Evolutionary conservation across 2,888 invertebrate genomes (phyloP).

Genomic region (Chymomyza procnemis): DNA sequence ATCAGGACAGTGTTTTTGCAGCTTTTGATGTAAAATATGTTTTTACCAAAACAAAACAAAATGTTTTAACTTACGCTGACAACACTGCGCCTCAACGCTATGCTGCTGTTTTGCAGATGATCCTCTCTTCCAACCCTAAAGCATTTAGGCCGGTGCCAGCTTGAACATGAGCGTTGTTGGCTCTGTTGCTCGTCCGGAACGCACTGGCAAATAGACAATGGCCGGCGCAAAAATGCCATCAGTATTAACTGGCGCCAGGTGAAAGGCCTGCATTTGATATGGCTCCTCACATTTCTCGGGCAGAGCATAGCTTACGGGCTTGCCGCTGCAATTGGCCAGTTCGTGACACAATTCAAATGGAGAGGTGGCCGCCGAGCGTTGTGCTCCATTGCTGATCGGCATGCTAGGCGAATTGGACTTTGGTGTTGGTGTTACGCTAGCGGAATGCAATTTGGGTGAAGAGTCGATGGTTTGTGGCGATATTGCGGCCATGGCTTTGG

Average conservation of each 20-base stretch:
- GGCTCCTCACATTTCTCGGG: constrained; percentile 76
- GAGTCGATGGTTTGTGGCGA: not conserved
- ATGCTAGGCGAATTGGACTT: constrained; percentile 60
- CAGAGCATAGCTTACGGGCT: constrained; percentile 83
- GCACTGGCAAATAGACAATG: constrained; percentile 95
- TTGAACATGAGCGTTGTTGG: constrained; percentile 94
- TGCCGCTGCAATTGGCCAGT: constrained; percentile 74
- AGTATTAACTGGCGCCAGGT: constrained; percentile 80
- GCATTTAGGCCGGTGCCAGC: constrained; percentile 90
- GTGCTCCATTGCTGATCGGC: constrained; percentile 30
- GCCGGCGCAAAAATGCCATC: constrained; percentile 88
- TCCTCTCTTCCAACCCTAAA: not conserved
- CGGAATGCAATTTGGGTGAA: constrained; percentile 24
- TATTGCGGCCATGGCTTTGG: constrained; percentile 7
- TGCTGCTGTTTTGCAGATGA: constrained; percentile 13
- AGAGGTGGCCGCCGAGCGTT: constrained; percentile 59
- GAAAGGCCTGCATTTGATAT: constrained; percentile 94
- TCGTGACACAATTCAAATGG: constrained; percentile 68
- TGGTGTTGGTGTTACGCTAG: constrained; percentile 29
- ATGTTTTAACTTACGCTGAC: constrained; percentile 61
- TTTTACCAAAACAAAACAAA: constrained; percentile 40
- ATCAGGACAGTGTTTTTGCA: not conserved
- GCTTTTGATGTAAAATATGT: not conserved
- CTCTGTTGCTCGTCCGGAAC: constrained; percentile 88
- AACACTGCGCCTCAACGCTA: constrained; percentile 43